Evolutionary conservation across 2,797 vertebrate species (phyloP).

Genomic region (Lophura swinhoii): DNA sequence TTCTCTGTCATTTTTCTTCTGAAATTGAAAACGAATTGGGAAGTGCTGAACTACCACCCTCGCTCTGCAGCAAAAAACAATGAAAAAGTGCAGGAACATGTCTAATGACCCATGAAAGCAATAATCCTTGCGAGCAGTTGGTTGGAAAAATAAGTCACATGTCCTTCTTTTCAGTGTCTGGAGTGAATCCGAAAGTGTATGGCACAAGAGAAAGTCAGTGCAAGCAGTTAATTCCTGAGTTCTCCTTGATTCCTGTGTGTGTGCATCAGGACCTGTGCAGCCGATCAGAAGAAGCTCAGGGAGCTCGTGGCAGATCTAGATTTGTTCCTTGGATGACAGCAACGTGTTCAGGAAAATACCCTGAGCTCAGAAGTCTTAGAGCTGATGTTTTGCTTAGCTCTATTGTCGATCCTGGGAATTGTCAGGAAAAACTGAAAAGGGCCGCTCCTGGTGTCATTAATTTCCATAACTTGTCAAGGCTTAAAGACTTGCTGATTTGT

Average conservation of each 20-base stretch:
- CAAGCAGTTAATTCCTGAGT: neutral
- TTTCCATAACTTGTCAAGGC: conserved; percentile 2
- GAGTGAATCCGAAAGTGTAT: neutral
- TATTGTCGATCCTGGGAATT: rapidly evolving
- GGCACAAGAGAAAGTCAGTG: neutral
- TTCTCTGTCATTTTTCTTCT: neutral
- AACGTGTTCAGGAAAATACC: neutral
- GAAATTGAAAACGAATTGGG: neutral
- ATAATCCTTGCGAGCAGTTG: conserved; percentile 30
- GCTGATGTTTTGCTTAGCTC: neutral
- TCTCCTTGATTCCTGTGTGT: neutral
- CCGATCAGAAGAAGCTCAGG: neutral
- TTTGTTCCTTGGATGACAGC: neutral
- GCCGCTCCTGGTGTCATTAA: neutral
- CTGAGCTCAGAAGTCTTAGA: neutral
- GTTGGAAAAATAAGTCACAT: conserved; percentile 38
- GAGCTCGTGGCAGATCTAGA: neutral
- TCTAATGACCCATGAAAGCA: conserved; percentile 46
- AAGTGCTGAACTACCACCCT: neutral
- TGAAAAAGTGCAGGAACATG: neutral
- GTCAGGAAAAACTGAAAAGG: neutral
- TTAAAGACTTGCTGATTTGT: conserved; percentile 17
- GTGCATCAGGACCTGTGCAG: neutral
- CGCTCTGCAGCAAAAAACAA: neutral
- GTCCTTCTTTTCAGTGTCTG: neutral